Evolutionary conservation across 2,113 vertebrate species (phyloP), one percentile per base, ranked within the genome.

Genomic region (Pseudolaguvia tuberculata): DNA sequence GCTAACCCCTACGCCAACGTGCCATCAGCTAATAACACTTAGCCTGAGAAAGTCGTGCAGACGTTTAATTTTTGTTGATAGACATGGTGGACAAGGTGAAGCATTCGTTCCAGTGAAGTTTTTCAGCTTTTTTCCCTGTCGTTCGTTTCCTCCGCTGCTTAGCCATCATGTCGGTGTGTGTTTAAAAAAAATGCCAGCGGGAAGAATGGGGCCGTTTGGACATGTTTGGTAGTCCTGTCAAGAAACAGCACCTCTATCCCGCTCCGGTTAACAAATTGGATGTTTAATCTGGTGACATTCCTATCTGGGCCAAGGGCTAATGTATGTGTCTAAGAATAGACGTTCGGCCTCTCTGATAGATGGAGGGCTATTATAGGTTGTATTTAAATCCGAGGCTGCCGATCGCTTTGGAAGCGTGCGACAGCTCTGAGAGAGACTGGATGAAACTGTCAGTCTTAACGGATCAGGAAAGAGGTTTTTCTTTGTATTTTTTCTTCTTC

Each of bases 291-390:
- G 84, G 83, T 86, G 86, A 87, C 86, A 86, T 87, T 85, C 84
- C 81, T 88, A 86, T 86, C 85, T 87, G 85, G 86, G 86, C 86
- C 85, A 87, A 86, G 85, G 86, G 86, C 85, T 87, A 86, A 87
- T 86, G 84, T 85, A 80, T 83, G 85, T 86, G 84, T 87, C 84
- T 84, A 83, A 85, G 83, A 87, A 87, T 87, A 87, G 84, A 81
- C 21, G 72, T 67, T 69, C 70, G 77, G 78, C 72, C 62, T 62
- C 69, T 73, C 75, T 86, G 85, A 86, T 85, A 83, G 84, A 86
- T 86, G 78, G 85, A 74, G 73, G 66, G 67, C 81, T 84, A 84
- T 84, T 83, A 84, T 84, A 81, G 85, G 78, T 73, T 31, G 82
- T 84, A 84, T 86, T 85, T 85, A 85, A 82, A 85, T 84, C 81